Evolutionary conservation across 30 jellyfish, hydroid and myxozoan species (phyloP).

Genomic region (Catostylus mosaicus): DNA sequence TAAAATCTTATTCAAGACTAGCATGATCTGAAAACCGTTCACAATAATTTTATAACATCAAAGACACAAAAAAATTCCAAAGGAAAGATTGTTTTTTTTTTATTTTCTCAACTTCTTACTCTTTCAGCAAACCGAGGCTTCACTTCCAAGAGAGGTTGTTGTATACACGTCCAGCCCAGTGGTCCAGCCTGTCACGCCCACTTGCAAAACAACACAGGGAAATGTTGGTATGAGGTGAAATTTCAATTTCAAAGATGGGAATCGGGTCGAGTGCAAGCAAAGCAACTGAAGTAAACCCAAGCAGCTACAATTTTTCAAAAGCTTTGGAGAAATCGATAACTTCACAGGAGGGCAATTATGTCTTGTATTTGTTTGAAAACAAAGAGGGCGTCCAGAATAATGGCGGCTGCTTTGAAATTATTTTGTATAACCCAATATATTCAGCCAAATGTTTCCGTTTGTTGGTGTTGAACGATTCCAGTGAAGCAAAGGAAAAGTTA

Average conservation of each 20-base stretch:
- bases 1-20: too few species aligned
- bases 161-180: too few species aligned
- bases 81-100: too few species aligned
- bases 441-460: slow-evolving; percentile 37
- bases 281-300: slow-evolving; percentile 19
- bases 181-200: background rate
- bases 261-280: slow-evolving; percentile 45
- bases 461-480: background rate
- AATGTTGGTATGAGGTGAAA: too few species aligned
- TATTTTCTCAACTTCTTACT: too few species aligned
- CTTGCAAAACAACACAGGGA: too few species aligned
- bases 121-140: too few species aligned
- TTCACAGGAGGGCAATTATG: background rate
- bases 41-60: too few species aligned
- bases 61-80: too few species aligned
- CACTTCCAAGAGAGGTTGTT: too few species aligned
- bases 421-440: slow-evolving; percentile 27
- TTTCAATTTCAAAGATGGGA: slow-evolving; percentile 21
- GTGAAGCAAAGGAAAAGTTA: slow-evolving; percentile 38
- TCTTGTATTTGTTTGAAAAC: slow-evolving; percentile 20
- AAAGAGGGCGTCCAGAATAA: background rate
- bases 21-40: too few species aligned
- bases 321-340: slow-evolving; percentile 17
- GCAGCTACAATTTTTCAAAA: slow-evolving; percentile 1
- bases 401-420: slow-evolving; percentile 33